Evolutionary conservation across 35 echinoderm and acorn worm genomes (phyloP), one percentile per base, ranked within the genome.

Genomic region (Diadema setosum): DNA sequence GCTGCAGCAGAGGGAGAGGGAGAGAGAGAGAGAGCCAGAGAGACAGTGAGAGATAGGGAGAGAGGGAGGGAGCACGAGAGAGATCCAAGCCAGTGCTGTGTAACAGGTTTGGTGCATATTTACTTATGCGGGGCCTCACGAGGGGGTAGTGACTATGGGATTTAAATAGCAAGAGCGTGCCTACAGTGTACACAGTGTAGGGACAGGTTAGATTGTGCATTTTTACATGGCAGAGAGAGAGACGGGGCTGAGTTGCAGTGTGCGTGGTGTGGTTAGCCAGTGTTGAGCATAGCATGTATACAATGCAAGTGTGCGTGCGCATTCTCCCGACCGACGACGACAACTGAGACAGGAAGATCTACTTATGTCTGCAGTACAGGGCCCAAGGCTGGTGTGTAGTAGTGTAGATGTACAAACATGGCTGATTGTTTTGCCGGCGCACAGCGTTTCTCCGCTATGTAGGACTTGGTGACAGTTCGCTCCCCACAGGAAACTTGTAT

Each of bases 331-430:
- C 37, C 25, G 24, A n/a, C n/a, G n/a, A n/a, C 29, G 12, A 33
- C 37, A 29, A 29, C n/a, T n/a, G n/a, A n/a, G 37, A 26, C 63
- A 34, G 63, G 63, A 67, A 67, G 63, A 34, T 67, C 63, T 67
- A 67, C 37, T 67, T 67, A 67, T 67, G 63, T 67, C 63, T n/a
- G n/a, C n/a, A n/a, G n/a, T n/a, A n/a, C n/a, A 67, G 37, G 27
- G 23, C 63, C 63, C 63, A 67, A 67, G 63, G 63, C 63, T 67
- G n/a, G n/a, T n/a, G n/a, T n/a, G n/a, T n/a, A n/a, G n/a, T n/a
- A n/a, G n/a, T n/a, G n/a, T n/a, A 67, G 27, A 67, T 67, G 63
- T 67, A 67, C 27, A 67, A 67, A 67, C 63, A 67, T 29, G 63
- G 63, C 61, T n/a, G 26, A 67, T 67, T n/a, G n/a, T n/a, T n/a